Conservation (phyloP, 2,113 vertebrate genomes). For the Montifringilla adamsi region DNA sequence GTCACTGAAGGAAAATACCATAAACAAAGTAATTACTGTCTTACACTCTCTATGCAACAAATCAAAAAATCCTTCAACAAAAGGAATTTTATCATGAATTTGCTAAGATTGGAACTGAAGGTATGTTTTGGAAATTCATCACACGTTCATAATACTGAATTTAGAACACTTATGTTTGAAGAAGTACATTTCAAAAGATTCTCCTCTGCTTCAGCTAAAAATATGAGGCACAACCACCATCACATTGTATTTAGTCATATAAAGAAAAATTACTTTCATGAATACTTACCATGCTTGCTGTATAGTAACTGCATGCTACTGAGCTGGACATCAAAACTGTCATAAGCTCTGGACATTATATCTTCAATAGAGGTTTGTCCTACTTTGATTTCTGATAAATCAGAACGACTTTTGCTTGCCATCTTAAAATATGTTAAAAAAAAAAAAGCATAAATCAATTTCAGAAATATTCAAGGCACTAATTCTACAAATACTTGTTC, state of each 20-base stretch:
- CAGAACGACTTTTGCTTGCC: conserved; percentile 82
- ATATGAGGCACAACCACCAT: not conserved
- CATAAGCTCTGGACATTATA: conserved; percentile 94
- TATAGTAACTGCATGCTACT: conserved; percentile 92
- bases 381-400: conserved; percentile 81
- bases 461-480: not conserved
- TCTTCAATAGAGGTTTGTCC: conserved; percentile 85
- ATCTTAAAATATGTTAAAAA: conserved; percentile 68
- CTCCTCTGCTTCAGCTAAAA: not conserved
- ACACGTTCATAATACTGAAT: not conserved
- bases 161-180: not conserved
- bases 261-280: not conserved
- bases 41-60: not conserved
- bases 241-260: not conserved
- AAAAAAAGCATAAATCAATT: not conserved
- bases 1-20: not conserved
- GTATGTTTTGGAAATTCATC: not conserved
- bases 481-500: not conserved
- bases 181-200: not conserved
- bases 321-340: conserved; percentile 91
- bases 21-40: not conserved
- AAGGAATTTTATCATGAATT: not conserved
- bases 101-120: not conserved
- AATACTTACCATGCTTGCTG: conserved; percentile 83
- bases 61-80: not conserved